phyloP scores from a whole-genome alignment of 2,113 vertebrate genomes.

The Danio rerio region DNA sequence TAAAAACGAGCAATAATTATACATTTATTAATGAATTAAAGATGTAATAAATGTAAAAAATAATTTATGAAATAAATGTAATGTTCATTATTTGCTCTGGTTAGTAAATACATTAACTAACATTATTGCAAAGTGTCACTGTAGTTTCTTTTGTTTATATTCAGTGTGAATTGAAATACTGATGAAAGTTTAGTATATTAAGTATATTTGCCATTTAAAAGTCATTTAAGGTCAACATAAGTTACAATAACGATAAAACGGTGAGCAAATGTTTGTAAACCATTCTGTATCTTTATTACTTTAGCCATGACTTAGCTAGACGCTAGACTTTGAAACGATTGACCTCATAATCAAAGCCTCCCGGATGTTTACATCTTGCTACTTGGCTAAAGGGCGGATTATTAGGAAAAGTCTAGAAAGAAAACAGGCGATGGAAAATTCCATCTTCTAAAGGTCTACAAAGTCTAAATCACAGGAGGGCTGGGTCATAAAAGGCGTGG shows the following conservation, averaged over 20 bases:
- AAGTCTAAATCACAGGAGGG: neutral
- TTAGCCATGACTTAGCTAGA: neutral
- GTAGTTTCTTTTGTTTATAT: no score
- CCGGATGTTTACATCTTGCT: neutral
- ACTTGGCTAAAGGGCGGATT: constrained; percentile 9
- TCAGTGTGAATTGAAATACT: no score
- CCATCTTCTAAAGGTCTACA: neutral
- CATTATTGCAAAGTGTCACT: no score
- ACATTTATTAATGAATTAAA: no score
- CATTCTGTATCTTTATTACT: constrained; percentile 11
- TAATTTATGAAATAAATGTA: no score
- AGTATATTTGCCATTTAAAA: neutral
- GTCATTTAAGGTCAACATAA: neutral
- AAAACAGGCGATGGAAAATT: constrained; percentile 8
- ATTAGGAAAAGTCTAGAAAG: neutral
- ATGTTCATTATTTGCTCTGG: no score
- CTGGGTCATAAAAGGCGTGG: neutral
- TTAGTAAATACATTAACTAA: no score
- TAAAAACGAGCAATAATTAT: no score
- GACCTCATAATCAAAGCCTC: neutral
- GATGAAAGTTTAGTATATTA: neutral
- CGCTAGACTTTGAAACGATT: constrained; percentile 5
- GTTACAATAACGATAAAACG: neutral
- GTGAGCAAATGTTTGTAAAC: constrained; percentile 14
- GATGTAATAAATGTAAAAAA: no score